phyloP scores from a whole-genome alignment of 1,140 invertebrate genomes.

The Stegodyphus mimosarum region DNA sequence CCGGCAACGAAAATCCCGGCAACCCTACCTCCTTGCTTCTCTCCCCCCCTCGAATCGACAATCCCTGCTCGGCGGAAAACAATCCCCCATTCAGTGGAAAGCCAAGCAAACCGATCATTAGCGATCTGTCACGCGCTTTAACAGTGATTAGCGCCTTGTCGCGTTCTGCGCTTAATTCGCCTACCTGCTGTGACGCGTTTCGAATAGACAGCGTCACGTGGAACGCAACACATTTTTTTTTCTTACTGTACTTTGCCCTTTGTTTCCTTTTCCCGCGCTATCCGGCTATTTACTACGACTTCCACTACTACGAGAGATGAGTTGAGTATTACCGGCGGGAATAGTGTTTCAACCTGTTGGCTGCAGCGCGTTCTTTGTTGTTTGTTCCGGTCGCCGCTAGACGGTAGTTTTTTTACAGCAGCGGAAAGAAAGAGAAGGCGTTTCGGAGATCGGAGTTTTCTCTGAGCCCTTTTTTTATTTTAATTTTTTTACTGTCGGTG shows the following conservation, averaged over 20 bases:
- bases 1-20: neutral
- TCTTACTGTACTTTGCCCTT: constrained; percentile 6
- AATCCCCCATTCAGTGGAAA: constrained; percentile 59
- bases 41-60: constrained; percentile 37
- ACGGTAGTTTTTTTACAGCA: constrained; percentile 39
- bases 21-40: constrained; percentile 16
- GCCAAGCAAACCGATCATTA: constrained; percentile 58
- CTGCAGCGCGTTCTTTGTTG: constrained; percentile 45
- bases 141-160: constrained; percentile 57
- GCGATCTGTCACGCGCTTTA: constrained; percentile 41
- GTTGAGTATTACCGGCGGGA: constrained; percentile 56
- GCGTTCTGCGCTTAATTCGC: constrained; percentile 47
- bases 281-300: constrained; percentile 55
- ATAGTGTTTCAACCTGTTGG: constrained; percentile 60
- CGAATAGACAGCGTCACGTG: constrained; percentile 18
- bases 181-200: constrained; percentile 38
- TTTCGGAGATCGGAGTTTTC: constrained; percentile 45
- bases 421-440: constrained; percentile 14
- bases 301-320: constrained; percentile 47
- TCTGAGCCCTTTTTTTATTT: neutral
- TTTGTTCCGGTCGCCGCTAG: constrained; percentile 47
- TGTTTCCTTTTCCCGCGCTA: constrained; percentile 51
- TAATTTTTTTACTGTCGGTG: neutral
- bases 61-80: constrained; percentile 50
- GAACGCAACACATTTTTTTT: constrained; percentile 20